A percentile compares a stretch with the other conserved stretches of the same genome.
Evolutionary conservation across 2,113 vertebrate species (phyloP).

Genomic region (Axis porcinus): DNA sequence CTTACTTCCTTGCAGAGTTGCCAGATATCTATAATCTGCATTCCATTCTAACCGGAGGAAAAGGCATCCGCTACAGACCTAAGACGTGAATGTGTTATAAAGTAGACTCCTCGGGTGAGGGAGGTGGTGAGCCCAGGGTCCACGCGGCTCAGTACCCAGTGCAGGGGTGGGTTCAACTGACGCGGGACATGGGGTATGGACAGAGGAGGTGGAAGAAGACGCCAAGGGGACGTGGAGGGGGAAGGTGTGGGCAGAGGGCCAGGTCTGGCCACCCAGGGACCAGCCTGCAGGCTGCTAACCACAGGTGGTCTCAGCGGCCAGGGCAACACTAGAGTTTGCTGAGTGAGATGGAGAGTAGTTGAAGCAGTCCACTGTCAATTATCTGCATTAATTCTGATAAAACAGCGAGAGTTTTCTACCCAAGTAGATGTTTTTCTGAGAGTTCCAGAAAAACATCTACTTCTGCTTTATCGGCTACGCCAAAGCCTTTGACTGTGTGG

Average conservation of each 20-base stretch:
- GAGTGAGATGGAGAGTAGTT: accelerated
- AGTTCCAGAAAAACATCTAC: too few species aligned
- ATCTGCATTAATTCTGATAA: not conserved
- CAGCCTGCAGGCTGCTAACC: not conserved
- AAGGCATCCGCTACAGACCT: not conserved
- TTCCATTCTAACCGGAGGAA: not conserved
- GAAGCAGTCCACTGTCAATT: accelerated
- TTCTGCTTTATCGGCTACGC: not conserved
- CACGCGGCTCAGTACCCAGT: accelerated
- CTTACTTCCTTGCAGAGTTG: not conserved
- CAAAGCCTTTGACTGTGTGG: not conserved
- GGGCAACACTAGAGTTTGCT: not conserved
- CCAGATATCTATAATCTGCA: not conserved
- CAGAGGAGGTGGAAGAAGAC: not conserved
- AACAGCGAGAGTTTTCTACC: not conserved
- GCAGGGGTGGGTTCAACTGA: not conserved
- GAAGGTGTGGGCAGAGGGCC: not conserved
- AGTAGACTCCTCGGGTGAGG: not conserved
- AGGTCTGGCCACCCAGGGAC: accelerated
- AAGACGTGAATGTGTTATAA: not conserved
- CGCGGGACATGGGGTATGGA: accelerated
- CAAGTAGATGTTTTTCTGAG: not conserved
- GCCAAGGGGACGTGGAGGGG: accelerated
- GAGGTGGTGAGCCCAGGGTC: not conserved
- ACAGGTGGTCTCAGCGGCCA: not conserved